phyloP scores from a whole-genome alignment of 2,113 vertebrate species.

The Clarias macrocephalus region DNA sequence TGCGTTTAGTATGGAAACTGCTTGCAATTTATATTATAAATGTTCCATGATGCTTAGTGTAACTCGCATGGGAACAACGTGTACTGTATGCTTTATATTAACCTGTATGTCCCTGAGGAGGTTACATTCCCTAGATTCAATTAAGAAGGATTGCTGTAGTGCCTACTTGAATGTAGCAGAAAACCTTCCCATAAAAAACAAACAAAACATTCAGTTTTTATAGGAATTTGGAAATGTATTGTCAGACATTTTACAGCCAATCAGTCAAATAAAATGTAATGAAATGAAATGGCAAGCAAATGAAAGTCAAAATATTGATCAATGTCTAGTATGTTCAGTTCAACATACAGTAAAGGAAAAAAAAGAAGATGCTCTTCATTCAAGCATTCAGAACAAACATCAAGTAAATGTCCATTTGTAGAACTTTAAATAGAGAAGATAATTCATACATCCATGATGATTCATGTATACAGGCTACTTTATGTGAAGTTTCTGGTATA shows the following conservation, averaged over 20 bases:
- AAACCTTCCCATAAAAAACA: neutral
- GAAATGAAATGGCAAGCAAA: neutral
- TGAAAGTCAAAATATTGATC: neutral
- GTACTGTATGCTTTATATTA: neutral
- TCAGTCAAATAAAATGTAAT: neutral
- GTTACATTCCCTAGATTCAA: neutral
- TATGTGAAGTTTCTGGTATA: too few species aligned
- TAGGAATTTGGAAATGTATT: neutral
- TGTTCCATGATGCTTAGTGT: neutral
- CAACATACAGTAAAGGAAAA: neutral
- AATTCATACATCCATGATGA: too few species aligned
- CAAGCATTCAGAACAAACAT: too few species aligned
- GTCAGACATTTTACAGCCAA: neutral
- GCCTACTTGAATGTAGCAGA: neutral
- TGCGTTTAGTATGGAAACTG: neutral
- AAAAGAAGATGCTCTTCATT: neutral
- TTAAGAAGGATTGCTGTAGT: neutral
- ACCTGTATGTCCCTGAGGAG: neutral
- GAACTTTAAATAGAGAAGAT: neutral
- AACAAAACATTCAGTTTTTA: neutral
- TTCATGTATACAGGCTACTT: too few species aligned
- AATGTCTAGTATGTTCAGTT: neutral
- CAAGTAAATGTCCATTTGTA: neutral
- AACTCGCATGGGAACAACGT: neutral
- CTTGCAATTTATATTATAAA: neutral